A percentile compares a stretch with the other conserved stretches of the same genome.
These are phyloP conservation scores for Accipiter cooperii DNA, from an alignment of 2,113 vertebrate genomes.

Conservation along the genomic window DNA sequence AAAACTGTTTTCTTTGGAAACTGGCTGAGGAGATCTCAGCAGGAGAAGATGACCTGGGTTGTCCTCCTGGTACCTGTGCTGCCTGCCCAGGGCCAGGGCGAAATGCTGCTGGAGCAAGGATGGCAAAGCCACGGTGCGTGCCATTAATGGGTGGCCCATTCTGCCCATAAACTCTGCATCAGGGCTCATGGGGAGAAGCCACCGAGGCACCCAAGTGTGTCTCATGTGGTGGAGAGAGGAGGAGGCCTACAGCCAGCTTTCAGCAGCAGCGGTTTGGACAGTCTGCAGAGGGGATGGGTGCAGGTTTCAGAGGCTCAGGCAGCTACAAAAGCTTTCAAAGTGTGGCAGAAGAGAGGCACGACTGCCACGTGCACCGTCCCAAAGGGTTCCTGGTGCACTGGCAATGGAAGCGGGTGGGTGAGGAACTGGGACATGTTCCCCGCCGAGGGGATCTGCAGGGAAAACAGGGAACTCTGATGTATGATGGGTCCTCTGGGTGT, in stretches of 20 bases:
- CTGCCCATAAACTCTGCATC: not conserved
- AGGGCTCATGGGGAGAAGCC: not conserved
- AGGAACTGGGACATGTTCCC: not conserved
- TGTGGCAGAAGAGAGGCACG: fast-evolving
- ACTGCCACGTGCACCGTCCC: fast-evolving
- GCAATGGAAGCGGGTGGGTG: not conserved
- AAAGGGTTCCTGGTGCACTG: not conserved
- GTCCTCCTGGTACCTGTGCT: not conserved
- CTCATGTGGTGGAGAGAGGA: not conserved
- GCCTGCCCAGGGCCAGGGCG: not conserved
- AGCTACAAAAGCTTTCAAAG: not conserved
- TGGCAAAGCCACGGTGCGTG: fast-evolving
- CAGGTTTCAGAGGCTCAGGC: not conserved
- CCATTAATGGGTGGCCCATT: not conserved
- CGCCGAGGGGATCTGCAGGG: not conserved
- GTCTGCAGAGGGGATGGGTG: not conserved
- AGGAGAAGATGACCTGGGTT: not conserved
- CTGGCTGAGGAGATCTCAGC: not conserved
- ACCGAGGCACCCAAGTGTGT: fast-evolving
- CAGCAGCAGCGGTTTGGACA: fast-evolving
- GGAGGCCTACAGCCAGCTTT: not conserved
- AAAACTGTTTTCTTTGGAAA: not conserved
- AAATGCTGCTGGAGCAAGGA: not conserved
- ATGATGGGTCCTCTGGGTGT: not conserved
- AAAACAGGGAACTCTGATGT: not conserved